Base-by-base conservation (phyloP, 2,113 vertebrate species). In the Cyprinodon variegatus region DNA sequence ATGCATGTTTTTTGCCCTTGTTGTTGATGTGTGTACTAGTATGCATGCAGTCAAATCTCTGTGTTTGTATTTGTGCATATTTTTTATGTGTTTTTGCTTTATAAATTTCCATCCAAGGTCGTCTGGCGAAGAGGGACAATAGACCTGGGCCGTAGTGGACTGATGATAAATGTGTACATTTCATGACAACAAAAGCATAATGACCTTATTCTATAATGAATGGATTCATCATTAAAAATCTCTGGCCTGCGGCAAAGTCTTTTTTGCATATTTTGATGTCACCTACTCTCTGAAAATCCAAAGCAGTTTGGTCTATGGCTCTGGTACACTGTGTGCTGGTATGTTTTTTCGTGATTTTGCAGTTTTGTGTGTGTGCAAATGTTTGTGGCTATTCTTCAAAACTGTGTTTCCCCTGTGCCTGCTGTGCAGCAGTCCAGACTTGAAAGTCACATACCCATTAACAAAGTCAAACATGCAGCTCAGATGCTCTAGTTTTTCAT, bases 181-280 rank as follows among this genome's bases (percentile, higher is more conserved):
- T 89, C 85, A 84, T 90, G 90, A 92, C 90, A 93, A 93, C 91
- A 93, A 92, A 92, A 92, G 92, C 90, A 91, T 93, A 93, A 93
- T 92, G 91, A 93, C 91, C 91, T 93, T 93, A 93, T 92, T 93
- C 86, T 78, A 91, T 93, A 93, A 93, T 93, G 92, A 93, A 93
- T 93, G 90, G 89, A 92, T 93, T 93, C 90, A 92, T 93, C 90
- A 93, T 93, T 92, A 93, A 93, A 90, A 93, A 86, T 87, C 89
- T 88, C 70, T 86, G 89, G 88, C 92, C 92, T 91, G 86, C 89
- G 90, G 92, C 92, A 93, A 91, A 91, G 91, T 88, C 90, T 91
- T 93, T 93, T 93, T 88, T 92, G 90, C 90, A 92, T 93, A 92
- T 91, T 91, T 89, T 92, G 92, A 92, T 93, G 90, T 93, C 90